These are phyloP conservation scores for Piezodorus guildinii DNA, from an alignment of 1,140 invertebrate species.

Conservation along the genomic window DNA sequence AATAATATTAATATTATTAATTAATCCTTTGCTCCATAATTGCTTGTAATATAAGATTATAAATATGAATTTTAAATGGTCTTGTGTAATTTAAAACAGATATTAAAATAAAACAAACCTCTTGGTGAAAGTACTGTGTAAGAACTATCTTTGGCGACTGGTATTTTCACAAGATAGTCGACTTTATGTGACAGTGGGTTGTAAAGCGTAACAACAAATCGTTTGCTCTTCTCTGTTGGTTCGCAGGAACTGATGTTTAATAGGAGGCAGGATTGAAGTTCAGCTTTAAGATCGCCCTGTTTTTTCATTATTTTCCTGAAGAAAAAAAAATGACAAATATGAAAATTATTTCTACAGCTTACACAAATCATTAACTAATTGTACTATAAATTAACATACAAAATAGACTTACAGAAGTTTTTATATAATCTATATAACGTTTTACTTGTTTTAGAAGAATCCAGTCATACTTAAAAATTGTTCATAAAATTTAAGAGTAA, in stretches of 20 bases:
- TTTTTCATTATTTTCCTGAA: conserved; percentile 30
- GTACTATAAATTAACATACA: too few species aligned
- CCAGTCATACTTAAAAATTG: too few species aligned
- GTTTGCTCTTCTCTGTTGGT: conserved; percentile 47
- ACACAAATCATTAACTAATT: too few species aligned
- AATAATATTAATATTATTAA: too few species aligned
- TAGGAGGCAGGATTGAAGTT: conserved; percentile 46
- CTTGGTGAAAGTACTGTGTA: conserved; percentile 52
- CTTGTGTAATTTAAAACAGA: background rate
- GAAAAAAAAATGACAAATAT: too few species aligned
- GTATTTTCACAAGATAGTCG: conserved; percentile 53
- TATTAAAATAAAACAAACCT: conserved; percentile 33
- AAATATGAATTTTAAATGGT: too few species aligned
- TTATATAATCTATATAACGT: too few species aligned
- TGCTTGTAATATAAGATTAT: too few species aligned
- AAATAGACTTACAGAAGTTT: too few species aligned
- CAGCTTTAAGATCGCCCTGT: conserved; percentile 20
- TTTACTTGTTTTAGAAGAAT: too few species aligned
- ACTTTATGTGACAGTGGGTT: conserved; percentile 65
- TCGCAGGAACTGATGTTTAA: conserved; percentile 53
- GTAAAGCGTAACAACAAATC: conserved; percentile 59
- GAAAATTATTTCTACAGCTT: background rate
- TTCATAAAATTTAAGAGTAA: too few species aligned
- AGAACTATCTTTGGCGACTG: conserved; percentile 41
- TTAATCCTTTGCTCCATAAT: too few species aligned